Conservation (phyloP, 2,888 invertebrate species). For the Megamerina dolium region DNA sequence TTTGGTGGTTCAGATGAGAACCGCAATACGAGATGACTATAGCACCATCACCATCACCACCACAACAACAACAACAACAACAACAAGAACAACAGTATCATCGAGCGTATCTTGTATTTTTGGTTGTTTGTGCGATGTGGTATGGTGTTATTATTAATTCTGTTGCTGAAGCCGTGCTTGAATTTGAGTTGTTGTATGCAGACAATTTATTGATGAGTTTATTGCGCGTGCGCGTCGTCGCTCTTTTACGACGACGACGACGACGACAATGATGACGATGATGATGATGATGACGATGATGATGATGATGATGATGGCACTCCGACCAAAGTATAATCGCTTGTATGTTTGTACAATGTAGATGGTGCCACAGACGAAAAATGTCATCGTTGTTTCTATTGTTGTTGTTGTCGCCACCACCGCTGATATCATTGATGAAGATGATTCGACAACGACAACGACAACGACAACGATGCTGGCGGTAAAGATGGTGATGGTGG, state of each 20-base stretch:
- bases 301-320: too few relatives aligned
- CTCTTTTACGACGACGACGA: constrained; percentile 9
- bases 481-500: constrained; percentile 15
- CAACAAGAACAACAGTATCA: constrained; percentile 12
- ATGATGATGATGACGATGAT: constrained; percentile 7
- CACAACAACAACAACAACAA: constrained; percentile 13
- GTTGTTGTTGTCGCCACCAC: not conserved
- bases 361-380: too few relatives aligned
- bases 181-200: constrained; percentile 23
- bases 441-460: too few relatives aligned
- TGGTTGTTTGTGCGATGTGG: constrained; percentile 7
- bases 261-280: constrained; percentile 5
- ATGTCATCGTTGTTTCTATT: not conserved
- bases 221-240: constrained; percentile 35
- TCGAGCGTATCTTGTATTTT: not conserved
- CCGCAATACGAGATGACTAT: constrained; percentile 6
- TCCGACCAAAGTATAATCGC: constrained; percentile 2
- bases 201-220: constrained; percentile 48
- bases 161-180: constrained; percentile 20
- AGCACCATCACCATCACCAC: constrained; percentile 14
- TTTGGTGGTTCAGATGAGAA: not conserved
- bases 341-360: not conserved
- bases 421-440: constrained; percentile 18
- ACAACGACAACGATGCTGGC: too few relatives aligned
- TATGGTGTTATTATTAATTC: constrained; percentile 11